phyloP scores from a whole-genome alignment of 2,888 invertebrate genomes.

The Sesia bembeciformis region DNA sequence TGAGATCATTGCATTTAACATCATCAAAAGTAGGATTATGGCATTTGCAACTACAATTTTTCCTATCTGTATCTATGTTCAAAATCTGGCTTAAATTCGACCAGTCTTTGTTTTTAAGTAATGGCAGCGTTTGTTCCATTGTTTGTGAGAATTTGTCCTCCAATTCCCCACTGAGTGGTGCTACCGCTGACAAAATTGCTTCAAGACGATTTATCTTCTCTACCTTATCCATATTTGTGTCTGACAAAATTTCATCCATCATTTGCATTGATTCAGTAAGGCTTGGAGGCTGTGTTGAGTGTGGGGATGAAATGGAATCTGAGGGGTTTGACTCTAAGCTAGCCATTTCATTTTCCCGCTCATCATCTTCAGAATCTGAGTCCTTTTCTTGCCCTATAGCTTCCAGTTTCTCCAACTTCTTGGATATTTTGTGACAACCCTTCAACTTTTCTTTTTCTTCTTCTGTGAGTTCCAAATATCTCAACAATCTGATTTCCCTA shows the following conservation, averaged over 20 bases:
- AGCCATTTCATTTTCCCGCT: constrained; percentile 84
- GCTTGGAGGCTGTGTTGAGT: constrained; percentile 85
- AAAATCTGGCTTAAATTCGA: constrained; percentile 67
- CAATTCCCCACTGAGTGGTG: constrained; percentile 78
- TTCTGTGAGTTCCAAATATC: constrained; percentile 92
- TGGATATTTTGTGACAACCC: constrained; percentile 92
- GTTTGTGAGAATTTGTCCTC: constrained; percentile 69
- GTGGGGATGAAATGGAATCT: constrained; percentile 83
- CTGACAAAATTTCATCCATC: constrained; percentile 88
- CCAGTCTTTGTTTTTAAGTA: constrained; percentile 71
- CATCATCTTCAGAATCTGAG: constrained; percentile 83
- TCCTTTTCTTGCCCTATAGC: constrained; percentile 84
- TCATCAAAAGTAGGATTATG: constrained; percentile 61
- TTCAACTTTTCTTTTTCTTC: constrained; percentile 94
- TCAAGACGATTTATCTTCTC: constrained; percentile 91
- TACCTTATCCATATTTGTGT: constrained; percentile 87
- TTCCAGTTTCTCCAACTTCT: constrained; percentile 92
- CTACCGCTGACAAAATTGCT: constrained; percentile 87
- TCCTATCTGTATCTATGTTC: constrained; percentile 55
- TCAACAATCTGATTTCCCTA: constrained; percentile 89
- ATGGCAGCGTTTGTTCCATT: constrained; percentile 67
- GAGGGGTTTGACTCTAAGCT: constrained; percentile 87
- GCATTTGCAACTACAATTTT: constrained; percentile 74
- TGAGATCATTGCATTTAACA: constrained; percentile 58
- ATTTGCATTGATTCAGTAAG: constrained; percentile 92